Conservation (phyloP, 1,140 invertebrate species). For the Drosophila pectinifera region DNA sequence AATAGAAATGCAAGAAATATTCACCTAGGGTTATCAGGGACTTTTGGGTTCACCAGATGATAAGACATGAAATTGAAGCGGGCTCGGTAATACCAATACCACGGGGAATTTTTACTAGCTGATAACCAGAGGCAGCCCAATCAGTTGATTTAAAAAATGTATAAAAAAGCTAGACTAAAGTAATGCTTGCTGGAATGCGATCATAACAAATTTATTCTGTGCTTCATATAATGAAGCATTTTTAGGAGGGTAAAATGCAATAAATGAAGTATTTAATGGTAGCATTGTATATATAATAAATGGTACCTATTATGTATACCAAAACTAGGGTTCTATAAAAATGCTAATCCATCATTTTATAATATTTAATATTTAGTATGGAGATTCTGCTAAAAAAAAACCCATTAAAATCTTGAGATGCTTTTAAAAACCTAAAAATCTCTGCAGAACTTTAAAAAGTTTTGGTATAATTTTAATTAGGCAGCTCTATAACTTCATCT, state of each 20-base stretch:
- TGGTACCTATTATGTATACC: too few relatives aligned
- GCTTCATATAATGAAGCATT: not conserved
- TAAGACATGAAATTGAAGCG: slow-evolving; percentile 5
- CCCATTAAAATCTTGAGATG: too few relatives aligned
- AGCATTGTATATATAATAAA: too few relatives aligned
- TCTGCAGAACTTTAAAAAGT: too few relatives aligned
- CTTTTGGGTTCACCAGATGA: slow-evolving; percentile 15
- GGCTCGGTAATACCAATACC: slow-evolving; percentile 11
- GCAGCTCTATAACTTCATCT: too few relatives aligned
- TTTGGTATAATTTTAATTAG: not conserved
- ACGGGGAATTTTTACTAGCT: slow-evolving; percentile 24
- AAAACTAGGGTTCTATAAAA: too few relatives aligned
- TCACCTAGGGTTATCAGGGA: slow-evolving; percentile 8
- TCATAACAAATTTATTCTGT: not conserved
- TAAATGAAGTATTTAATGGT: too few relatives aligned
- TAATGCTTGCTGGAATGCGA: not conserved
- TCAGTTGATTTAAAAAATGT: slow-evolving; percentile 12
- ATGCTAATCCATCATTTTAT: too few relatives aligned
- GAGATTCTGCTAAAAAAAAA: too few relatives aligned
- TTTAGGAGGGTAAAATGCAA: not conserved
- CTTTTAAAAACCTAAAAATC: too few relatives aligned
- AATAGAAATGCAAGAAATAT: slow-evolving; percentile 12
- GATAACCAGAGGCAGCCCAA: slow-evolving; percentile 5
- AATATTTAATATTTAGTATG: too few relatives aligned
- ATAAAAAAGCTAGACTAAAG: not conserved